Evolutionary conservation across 2,888 invertebrate species (phyloP), one percentile per base, ranked within the genome.

Genomic region (Lochmaea crataegi): DNA sequence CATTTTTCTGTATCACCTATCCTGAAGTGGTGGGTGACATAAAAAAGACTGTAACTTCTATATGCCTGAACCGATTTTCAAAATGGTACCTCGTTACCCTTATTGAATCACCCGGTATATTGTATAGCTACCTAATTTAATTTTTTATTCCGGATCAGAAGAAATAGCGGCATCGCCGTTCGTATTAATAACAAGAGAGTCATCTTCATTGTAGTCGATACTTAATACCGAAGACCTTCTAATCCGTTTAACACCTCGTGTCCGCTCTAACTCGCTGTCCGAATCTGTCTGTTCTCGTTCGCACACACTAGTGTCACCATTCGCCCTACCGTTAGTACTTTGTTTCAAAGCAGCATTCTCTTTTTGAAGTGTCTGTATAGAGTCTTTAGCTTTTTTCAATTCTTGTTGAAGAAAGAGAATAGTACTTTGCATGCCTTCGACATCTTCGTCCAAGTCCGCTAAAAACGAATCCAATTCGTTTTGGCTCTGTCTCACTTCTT

Each of bases 361-460:
- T 80, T 91, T 91, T 80, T 93, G 92, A 51, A 93, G 85, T n/a
- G 88, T 85, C 68, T 89, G 88, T 60, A 81, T 78, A 32, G 80
- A 77, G 79, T 94, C 94, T 81, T 94, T 93, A 12, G 94, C 90
- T 81, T 96, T 95, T 73, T 96, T 92, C 75, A 98, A 88, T 87
- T 98, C 97, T 86, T 96, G 96, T 84, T 98, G 98, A 74, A 98
- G 90, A 87, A 95, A 95, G 86, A 96, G 91, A 84, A 98, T 97
- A 76, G 98, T 98, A 85, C 97, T 96, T 89, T 98, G 98, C 97
- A 99, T 97, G 26, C 98, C 98, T 87, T 99, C 99, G 53, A 98
- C 95, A 86, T 98, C 98, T 87, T 98, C 98, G 84, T 99, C 99
- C 76, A 98, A 87, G 86, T 98, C 98, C 86, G 96, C 95, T 64